Base-by-base conservation (phyloP, 2,888 invertebrate genomes). In the Xanthorhoe spadicearia region DNA sequence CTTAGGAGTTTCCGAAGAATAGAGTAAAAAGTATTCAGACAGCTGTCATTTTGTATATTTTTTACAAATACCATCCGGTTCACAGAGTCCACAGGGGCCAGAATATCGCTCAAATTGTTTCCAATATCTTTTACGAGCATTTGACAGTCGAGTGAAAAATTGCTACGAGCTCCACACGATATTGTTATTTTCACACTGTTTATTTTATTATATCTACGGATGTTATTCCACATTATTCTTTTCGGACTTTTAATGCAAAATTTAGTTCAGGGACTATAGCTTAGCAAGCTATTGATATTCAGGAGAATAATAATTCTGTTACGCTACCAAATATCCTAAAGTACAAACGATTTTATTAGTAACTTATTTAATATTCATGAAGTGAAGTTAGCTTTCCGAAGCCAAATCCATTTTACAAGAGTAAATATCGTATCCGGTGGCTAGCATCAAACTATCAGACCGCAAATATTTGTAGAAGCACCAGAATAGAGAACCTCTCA, bases 121-220 rank as follows among this genome's bases (percentile, higher is more conserved):
- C 87, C 89, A 90, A 89, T 89, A 90, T 89, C 83, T 88, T 89
- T 88, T 86, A 89, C 85, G 88, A 87, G 82, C 83, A 84, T 88
- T 89, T 89, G 90, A 88, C 90, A 90, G 85, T 83, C 78, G 79
- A 77, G 82, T 89, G 90, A 89, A 87, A 90, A 89, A 89, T 88
- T 86, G 87, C 85, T 73, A 68, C 77, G 77, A 83, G 82, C 82
- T 83, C 78, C 79, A 79, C 70, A 73, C 80, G 82, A 83, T 87
- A 84, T 84, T 84, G 82, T 83, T 87, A 82, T 84, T 85, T 85
- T 81, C 79, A 80, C 79, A 76, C 77, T 69, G 76, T 76, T 80
- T 80, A 83, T 81, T 84, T 82, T 81, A 65, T 72, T 69, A 67
- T 70, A 69, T 64, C 2, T 43, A 66, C 53, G 48, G 62, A 55